Evolutionary conservation across 2,113 vertebrate species (phyloP), one percentile per base, ranked within the genome.

Genomic region (Tychaedon coryphoeus): DNA sequence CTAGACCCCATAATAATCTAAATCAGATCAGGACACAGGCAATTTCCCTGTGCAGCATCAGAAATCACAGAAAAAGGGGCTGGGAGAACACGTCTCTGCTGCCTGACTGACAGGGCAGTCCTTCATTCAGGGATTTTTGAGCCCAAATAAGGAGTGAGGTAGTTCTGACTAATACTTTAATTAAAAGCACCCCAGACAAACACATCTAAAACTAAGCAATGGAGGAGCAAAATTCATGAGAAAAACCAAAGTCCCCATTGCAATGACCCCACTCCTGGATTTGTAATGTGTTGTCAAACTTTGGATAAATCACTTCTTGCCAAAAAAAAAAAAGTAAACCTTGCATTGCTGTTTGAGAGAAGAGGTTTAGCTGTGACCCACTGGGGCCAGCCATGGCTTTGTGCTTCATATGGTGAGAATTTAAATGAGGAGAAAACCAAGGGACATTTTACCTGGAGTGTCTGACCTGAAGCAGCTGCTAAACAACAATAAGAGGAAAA

Each of bases 1-100:
- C 62, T 76, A 88, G 58, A 95, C 66, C 82, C 40, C n/a, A 53
- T 61, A 84, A 82, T 34, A 91, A 88, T 94, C 76, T 66, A 85
- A 94, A 90, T 84, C 72, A 93, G 69, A 84, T 57, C 92, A 92
- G 84, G 74, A 86, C 8, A 19, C 26, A 51, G 66, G 77, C 45
- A 57, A 34, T 24, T 93, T 91, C 20, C 13, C 28, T 65, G 50
- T 47, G 54, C 50, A 86, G 62, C 57, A 25, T 28, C 74, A 81
- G 81, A 75, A 81, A 69, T 38, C 45, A 65, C 29, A 61, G 22
- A 2, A 72, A 76, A 82, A 60, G 43, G 40, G 31, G 10, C n/a
- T 42, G 66, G 65, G 28, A 65, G 62, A 66, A 40, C 25, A 36
- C 0, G 0, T 75, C 71, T n/a, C 28, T 79, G 33, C 9, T 78